Base-by-base conservation (phyloP, 2,113 vertebrate species). In the Gymnocephalus cernua region DNA sequence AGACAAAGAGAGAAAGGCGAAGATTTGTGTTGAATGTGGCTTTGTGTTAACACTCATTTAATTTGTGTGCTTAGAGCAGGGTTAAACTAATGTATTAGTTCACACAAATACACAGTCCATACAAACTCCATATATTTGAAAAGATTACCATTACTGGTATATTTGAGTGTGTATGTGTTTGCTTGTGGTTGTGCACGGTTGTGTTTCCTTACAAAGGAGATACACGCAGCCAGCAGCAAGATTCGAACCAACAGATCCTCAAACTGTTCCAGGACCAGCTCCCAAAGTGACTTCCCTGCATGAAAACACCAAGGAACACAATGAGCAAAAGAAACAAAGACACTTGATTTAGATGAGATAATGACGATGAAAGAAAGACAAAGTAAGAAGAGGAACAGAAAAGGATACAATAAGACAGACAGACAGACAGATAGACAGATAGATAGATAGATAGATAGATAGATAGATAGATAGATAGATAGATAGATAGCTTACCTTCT, bases 171-270 rank as follows among this genome's bases (percentile, higher is more conserved):
- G 54, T 35, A 14, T 66, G 41, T 35, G 62, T 75, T 59, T 56
- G 41, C 19, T 19, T 47, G 66, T 62, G 4, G 14, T 14, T 63
- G 29, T 80, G 78, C 27, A 63, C 18, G 32, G 35, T 18, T 25
- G 8, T 25, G 64, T 80, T 78, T 79, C 56, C 95, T 95, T 94
- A 96, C 95, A 83, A 96, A 96, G 41, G 95, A 96, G 85, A 96
- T 96, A 75, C 95, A 96, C 4, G 95, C 95, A 4, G 95, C 95
- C 69, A 96, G 89, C 48, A 96, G 93, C 76, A 96, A 62, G 56
- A 96, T 96, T 67, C 95, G 92, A 61, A 96, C 95, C 59, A 96
- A 86, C 63, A 96, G 87, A 86, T 96, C 95, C 84, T 96, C 95
- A 87, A 96, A 96, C 89, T 96, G 95, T 61, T 96, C 95, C 78